Percentiles rank a stretch among this genome's conserved stretches.
Evolutionary conservation across 2,797 vertebrate genomes (phyloP).

Genomic region (Cossypha polioptera): DNA sequence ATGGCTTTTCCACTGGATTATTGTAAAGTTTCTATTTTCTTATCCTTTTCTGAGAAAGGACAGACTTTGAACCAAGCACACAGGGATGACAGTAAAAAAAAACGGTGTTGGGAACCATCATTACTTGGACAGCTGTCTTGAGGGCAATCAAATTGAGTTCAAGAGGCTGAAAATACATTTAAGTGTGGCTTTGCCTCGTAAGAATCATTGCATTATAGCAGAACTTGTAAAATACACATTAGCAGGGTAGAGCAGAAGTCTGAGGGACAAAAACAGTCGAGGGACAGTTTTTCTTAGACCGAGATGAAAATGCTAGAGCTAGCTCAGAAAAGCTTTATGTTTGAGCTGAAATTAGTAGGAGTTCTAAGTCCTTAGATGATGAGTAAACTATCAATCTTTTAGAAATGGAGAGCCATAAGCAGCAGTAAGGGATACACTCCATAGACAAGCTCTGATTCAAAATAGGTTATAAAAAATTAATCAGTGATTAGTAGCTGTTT

Average conservation of each 20-base stretch:
- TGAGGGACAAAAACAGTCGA: background rate
- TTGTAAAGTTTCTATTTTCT: background rate
- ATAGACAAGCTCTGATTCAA: constrained; percentile 9
- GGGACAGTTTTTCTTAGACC: background rate
- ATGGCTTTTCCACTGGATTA: background rate
- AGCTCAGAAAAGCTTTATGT: background rate
- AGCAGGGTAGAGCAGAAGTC: background rate
- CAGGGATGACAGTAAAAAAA: background rate
- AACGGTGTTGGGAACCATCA: background rate
- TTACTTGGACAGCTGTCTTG: background rate
- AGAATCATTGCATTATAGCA: background rate
- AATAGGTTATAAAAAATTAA: constrained; percentile 55
- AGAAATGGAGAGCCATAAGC: background rate
- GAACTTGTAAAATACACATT: background rate
- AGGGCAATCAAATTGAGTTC: background rate
- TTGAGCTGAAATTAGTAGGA: background rate
- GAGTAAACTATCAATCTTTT: background rate
- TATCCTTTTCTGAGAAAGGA: background rate
- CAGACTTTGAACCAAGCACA: background rate
- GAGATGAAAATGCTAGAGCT: background rate
- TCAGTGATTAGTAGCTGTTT: constrained; percentile 57
- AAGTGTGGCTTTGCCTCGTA: background rate
- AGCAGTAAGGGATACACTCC: background rate
- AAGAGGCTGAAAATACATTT: background rate
- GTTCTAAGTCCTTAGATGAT: background rate